phyloP scores from a whole-genome alignment of 2,797 vertebrate species.

The Trachops cirrhosus region DNA sequence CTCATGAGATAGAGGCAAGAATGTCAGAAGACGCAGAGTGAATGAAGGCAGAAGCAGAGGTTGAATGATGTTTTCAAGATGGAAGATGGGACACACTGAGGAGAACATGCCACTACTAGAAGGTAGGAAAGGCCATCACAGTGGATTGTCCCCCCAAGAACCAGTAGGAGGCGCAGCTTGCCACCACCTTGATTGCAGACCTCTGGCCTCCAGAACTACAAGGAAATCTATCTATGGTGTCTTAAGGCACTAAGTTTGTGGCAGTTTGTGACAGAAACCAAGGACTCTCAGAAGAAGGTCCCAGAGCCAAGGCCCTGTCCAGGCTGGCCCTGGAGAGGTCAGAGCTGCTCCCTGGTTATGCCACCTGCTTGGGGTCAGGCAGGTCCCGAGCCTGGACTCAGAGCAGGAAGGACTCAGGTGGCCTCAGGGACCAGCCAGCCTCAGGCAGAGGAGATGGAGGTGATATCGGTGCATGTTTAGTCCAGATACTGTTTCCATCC shows the following conservation, averaged over 20 bases:
- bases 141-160: too few species aligned
- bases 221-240: background rate
- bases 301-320: too few species aligned
- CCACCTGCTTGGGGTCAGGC: accelerated
- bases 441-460: accelerated
- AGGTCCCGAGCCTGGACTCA: background rate
- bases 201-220: too few species aligned
- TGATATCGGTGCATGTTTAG: accelerated
- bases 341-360: accelerated
- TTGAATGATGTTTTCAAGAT: background rate
- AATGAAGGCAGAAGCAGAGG: accelerated
- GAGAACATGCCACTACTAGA: background rate
- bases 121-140: background rate
- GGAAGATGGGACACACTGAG: background rate
- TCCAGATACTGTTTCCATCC: accelerated
- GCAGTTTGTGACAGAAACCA: background rate
- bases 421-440: accelerated
- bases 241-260: background rate
- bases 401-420: background rate
- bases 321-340: background rate
- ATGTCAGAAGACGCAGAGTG: background rate
- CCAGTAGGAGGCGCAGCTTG: background rate
- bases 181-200: too few species aligned
- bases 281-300: background rate
- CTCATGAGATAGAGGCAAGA: background rate